phyloP scores from a whole-genome alignment of 2,113 vertebrate genomes.

The Xyrauchen texanus region DNA sequence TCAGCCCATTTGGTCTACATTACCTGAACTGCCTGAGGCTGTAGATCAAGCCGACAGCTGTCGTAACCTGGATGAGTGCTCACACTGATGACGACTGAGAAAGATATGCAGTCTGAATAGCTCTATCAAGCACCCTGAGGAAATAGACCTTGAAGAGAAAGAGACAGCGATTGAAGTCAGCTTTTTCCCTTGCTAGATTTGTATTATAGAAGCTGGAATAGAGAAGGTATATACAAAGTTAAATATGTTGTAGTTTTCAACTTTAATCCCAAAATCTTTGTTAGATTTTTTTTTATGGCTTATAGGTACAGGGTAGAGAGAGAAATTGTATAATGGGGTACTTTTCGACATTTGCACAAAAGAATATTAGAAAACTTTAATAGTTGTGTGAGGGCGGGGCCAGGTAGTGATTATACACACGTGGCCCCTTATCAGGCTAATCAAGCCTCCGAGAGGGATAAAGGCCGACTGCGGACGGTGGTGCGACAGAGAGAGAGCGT shows the following conservation, averaged over 20 bases:
- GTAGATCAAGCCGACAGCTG: slow-evolving; percentile 87
- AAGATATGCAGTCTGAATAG: slow-evolving; percentile 62
- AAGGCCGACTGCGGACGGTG: no score
- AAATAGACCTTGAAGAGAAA: slow-evolving; percentile 43
- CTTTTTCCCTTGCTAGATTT: neutral
- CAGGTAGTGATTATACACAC: no score
- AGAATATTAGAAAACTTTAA: no score
- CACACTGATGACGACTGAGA: slow-evolving; percentile 73
- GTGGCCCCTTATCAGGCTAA: no score
- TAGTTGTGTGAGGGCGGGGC: no score
- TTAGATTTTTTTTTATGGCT: no score
- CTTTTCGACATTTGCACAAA: no score
- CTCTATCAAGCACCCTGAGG: slow-evolving; percentile 57
- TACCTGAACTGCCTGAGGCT: slow-evolving; percentile 73
- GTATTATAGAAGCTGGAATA: no score
- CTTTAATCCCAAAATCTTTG: neutral
- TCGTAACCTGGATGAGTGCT: slow-evolving; percentile 74
- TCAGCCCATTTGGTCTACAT: slow-evolving; percentile 88
- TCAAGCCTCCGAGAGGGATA: no score
- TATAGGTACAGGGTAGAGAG: no score
- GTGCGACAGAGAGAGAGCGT: no score
- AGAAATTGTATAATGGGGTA: no score
- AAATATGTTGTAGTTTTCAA: neutral
- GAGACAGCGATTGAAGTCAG: neutral
- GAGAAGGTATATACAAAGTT: neutral